phyloP scores from a whole-genome alignment of 2,113 vertebrate genomes.

The Amphiprion percula region DNA sequence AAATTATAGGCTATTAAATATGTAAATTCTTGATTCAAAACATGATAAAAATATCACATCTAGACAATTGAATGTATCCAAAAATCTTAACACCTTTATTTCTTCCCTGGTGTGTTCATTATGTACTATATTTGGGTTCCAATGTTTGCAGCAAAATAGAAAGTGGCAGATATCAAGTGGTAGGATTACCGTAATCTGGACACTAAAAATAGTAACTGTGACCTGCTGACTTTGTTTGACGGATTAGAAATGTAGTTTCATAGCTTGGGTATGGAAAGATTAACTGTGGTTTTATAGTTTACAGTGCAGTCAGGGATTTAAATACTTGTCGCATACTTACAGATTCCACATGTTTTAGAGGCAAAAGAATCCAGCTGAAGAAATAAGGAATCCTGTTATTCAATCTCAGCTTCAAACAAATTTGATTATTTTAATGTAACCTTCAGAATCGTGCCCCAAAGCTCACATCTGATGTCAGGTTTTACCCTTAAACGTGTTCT shows the following conservation, averaged over 20 bases:
- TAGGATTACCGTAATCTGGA: constrained; percentile 41
- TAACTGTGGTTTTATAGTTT: neutral
- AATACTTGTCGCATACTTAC: neutral
- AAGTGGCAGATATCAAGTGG: constrained; percentile 30
- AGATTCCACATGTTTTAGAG: constrained; percentile 15
- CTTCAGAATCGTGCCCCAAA: neutral
- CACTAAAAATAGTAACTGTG: constrained; percentile 23
- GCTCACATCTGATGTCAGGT: constrained; percentile 9
- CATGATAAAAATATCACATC: neutral
- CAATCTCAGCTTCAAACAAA: neutral
- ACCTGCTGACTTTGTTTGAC: constrained; percentile 16
- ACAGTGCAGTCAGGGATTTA: neutral
- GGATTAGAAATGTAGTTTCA: constrained; percentile 31
- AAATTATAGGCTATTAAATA: neutral
- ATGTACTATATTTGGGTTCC: constrained; percentile 1
- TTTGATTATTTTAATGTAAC: neutral
- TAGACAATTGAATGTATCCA: neutral
- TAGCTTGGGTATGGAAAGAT: neutral
- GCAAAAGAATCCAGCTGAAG: neutral
- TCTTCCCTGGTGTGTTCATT: neutral
- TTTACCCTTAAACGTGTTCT: constrained; percentile 12
- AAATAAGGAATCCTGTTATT: neutral
- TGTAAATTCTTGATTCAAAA: neutral
- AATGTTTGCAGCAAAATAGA: constrained; percentile 5
- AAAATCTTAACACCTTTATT: neutral